phyloP scores from a whole-genome alignment of 2,113 vertebrate species.

The Tenebrosternarchus preto region DNA sequence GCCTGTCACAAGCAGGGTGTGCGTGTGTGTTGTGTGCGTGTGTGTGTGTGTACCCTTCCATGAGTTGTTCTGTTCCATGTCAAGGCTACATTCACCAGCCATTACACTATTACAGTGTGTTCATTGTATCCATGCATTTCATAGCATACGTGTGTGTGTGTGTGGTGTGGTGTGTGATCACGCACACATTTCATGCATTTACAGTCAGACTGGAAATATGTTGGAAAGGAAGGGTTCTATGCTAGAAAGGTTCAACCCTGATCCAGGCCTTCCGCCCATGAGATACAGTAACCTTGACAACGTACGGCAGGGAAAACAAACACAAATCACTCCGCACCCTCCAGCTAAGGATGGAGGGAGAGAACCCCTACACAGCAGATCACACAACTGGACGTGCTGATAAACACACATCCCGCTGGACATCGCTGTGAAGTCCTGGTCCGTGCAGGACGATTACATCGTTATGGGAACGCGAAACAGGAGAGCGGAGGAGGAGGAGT shows the following conservation, averaged over 20 bases:
- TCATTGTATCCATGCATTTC: too few species aligned
- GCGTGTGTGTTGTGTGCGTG: neutral
- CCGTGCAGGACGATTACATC: too few species aligned
- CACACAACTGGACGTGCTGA: too few species aligned
- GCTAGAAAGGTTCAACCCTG: neutral
- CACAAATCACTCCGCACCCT: neutral
- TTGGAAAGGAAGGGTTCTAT: too few species aligned
- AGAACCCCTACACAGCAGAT: too few species aligned
- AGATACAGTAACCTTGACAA: neutral
- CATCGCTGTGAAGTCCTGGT: too few species aligned
- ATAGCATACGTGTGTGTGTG: slow-evolving; percentile 1
- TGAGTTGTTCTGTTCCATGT: neutral
- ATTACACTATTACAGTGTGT: neutral
- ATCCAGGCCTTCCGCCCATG: neutral
- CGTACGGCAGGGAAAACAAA: neutral
- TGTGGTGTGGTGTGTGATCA: neutral
- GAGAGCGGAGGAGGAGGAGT: too few species aligned
- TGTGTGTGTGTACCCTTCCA: neutral
- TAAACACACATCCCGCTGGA: too few species aligned
- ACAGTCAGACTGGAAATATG: neutral
- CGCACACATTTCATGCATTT: neutral
- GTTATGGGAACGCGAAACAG: too few species aligned
- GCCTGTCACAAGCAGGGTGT: neutral
- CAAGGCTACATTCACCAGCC: neutral
- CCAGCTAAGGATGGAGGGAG: too few species aligned